phyloP scores from a whole-genome alignment of 2,888 invertebrate genomes.

The Lucinisca nassula region DNA sequence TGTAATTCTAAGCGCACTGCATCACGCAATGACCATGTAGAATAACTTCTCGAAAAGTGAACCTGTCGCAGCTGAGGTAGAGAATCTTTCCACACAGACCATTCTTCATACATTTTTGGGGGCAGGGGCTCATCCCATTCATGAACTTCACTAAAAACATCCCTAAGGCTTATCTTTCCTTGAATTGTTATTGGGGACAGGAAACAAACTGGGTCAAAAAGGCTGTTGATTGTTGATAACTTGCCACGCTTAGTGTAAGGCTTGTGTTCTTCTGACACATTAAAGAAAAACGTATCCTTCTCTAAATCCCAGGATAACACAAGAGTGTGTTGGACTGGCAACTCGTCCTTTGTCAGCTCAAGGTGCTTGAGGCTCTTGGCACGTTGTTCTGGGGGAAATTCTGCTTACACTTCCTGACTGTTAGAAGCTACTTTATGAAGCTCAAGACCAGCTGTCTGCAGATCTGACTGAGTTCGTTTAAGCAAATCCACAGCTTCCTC shows the following conservation, averaged over 20 bases:
- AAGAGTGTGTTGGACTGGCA: constrained; percentile 11
- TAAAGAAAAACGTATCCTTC: constrained; percentile 53
- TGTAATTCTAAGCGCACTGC: constrained; percentile 42
- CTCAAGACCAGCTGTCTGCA: not conserved
- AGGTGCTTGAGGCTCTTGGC: constrained; percentile 57
- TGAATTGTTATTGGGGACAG: constrained; percentile 54
- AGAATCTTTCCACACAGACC: not conserved
- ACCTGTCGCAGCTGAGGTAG: constrained; percentile 12
- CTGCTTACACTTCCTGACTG: constrained; percentile 41
- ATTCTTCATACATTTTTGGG: not conserved
- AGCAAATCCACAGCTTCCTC: constrained; percentile 52
- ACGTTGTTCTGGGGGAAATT: constrained; percentile 53
- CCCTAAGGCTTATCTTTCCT: constrained; percentile 57
- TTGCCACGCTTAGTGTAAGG: constrained; percentile 55
- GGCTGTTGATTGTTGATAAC: constrained; percentile 55
- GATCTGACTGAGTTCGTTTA: constrained; percentile 41
- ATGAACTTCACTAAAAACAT: constrained; percentile 30
- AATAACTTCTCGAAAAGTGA: constrained; percentile 39
- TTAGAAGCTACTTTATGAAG: constrained; percentile 19
- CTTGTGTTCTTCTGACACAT: constrained; percentile 16
- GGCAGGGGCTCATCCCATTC: constrained; percentile 62
- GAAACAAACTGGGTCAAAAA: constrained; percentile 67
- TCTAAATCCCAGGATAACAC: constrained; percentile 56
- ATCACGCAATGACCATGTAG: not conserved
- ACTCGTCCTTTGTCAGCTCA: constrained; percentile 40